Evolutionary conservation across 2,113 vertebrate species (phyloP).

Genomic region (Dasyurus viverrinus): DNA sequence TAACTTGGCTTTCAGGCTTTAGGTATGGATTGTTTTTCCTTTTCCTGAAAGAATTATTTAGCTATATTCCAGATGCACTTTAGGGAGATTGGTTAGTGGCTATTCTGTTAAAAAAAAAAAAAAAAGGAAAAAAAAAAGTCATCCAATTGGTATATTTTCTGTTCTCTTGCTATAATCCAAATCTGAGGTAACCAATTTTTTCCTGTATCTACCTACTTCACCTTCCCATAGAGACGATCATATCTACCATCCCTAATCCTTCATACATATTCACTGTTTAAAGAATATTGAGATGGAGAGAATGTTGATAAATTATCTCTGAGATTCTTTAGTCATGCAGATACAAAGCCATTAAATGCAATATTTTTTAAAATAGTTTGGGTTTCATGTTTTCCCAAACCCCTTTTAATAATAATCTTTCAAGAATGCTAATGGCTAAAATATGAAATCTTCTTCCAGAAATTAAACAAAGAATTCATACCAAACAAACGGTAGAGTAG

Average conservation of each 20-base stretch:
- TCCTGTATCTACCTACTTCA: background rate
- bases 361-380: background rate
- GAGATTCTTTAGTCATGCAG: background rate
- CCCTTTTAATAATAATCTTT: background rate
- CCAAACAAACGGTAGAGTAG: background rate
- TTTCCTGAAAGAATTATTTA: background rate
- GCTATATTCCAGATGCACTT: background rate
- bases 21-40: background rate
- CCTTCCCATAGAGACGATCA: background rate
- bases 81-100: background rate
- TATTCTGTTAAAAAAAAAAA: background rate
- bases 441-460: background rate
- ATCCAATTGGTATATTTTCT: conserved; percentile 6
- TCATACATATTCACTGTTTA: background rate
- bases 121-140: background rate
- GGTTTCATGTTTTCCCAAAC: background rate
- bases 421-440: background rate
- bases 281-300: background rate
- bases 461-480: background rate
- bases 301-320: background rate
- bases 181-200: background rate
- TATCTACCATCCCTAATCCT: background rate
- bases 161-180: background rate
- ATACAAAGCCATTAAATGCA: background rate
- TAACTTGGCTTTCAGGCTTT: background rate